Evolutionary conservation across 2,113 vertebrate species (phyloP), one percentile per base, ranked within the genome.

Genomic region (Tautogolabrus adspersus): DNA sequence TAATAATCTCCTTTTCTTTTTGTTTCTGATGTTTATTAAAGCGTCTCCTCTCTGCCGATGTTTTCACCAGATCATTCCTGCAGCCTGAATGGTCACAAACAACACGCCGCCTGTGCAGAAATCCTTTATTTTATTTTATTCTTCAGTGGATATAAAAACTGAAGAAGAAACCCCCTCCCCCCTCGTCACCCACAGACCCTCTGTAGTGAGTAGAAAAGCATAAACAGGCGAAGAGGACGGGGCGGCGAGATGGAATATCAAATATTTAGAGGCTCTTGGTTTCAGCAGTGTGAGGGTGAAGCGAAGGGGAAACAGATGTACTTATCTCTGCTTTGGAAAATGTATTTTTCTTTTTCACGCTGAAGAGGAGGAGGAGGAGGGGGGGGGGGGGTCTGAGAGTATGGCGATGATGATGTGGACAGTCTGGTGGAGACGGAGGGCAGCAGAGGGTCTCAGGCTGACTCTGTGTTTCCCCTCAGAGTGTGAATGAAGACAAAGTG

Each of bases 181-280:
- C n/a, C 21, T 30, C 21, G 42, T 3, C 77, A 19, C 64, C 12
- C 60, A 40, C 68, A 55, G 12, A 46, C 30, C 34, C 54, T 34
- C 49, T 58, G 62, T 63, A 57, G 73, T 70, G 62, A 75, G 70
- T 23, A 74, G 68, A 81, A 81, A 52, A 46, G 6, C 67, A 78
- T 79, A 52, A 85, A 90, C 22, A 89, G 87, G 40, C 40, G 72
- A 80, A 18, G 47, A n/a, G 62, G 63, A 66, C 40, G 1, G 40
- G 1, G 67, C 76, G 84, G 63, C 90, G 77, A 83, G 90, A 80
- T 75, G 80, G 79, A 84, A 80, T 89, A 93, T 93, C 66, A 93
- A 93, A 93, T 91, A 94, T 93, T 93, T 89, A 94, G 77, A 72
- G 72, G 49, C 68, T 86, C 77, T 65, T 89, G 60, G 85, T 60